Base-by-base conservation (phyloP, 2,797 vertebrate species). In the Staurois parvus region DNA sequence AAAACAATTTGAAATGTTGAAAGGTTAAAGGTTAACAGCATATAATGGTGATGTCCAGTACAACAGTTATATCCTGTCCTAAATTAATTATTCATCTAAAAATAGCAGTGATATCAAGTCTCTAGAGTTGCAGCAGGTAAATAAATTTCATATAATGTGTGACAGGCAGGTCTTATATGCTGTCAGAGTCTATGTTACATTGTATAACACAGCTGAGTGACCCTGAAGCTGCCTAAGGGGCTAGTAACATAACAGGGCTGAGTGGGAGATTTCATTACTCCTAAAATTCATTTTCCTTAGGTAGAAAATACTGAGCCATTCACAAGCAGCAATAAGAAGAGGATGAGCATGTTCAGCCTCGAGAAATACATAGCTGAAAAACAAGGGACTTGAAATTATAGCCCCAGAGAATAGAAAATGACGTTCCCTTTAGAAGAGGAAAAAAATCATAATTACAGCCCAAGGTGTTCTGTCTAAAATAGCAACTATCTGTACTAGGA, bases 401-500 rank as follows among this genome's bases (percentile, higher is more conserved):
- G 81, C 85, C 85, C 70, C 42, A 28, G 81, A 79, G 80, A 83
- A 87, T 79, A 83, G 79, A 87, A 87, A 87, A 83, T 72, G 79
- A 77, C 74, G 72, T 82, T 78, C 48, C 84, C 80, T 81, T 72
- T 77, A 86, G 79, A 82, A 82, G 79, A 81, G 85, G 77, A 66
- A 66, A 66, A 87, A 87, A 87, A 83, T 82, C 85, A 76, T 87
- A 87, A 87, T 87, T 87, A 84, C 81, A 87, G 85, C 81, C 81
- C 3, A 30, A 75, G 85, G 81, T 87, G 70, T 75, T 84, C 76
- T 84, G 56, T 79, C 85, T 79, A 87, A 87, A 87, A 87, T 87
- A 87, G 81, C 76, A 79, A 34, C 79, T 86, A 72, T 87, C 80
- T 79, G 75, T 66, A 68, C 69, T 45, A 79, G 34, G 21, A 66